Base-by-base conservation (phyloP, 2,113 vertebrate species). In the Calyptommatus sinebrachiatus region DNA sequence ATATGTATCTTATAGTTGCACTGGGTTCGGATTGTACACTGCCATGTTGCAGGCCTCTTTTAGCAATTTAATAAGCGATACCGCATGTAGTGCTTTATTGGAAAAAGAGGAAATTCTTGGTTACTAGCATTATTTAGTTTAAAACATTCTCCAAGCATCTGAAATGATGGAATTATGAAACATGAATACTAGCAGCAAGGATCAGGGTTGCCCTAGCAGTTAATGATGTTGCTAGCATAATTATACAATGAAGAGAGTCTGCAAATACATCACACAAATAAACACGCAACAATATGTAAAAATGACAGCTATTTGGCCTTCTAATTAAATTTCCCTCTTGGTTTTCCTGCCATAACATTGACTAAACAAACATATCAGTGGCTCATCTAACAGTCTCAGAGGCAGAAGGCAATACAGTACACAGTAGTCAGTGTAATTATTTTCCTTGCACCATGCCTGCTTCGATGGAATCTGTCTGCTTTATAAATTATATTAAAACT, bases 301-400 rank as follows among this genome's bases (percentile, higher is more conserved):
- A 65, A 83, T 83, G 83, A 80, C 46, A 75, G 63, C 45, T 50
- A 77, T 78, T 84, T 81, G n/a, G 11, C 29, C 71, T 80, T 45
- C 62, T 81, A 80, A 84, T 85, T 74, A 89, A 83, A 87, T 73
- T 5, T 86, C 69, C 29, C 21, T 82, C 86, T 46, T 86, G 83
- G n/a, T n/a, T 67, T 88, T 61, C 71, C 77, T 84, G 6, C 65
- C 61, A 69, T 62, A 86, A 84, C 67, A 57, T 79, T 81, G 65
- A 86, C 71, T 88, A 85, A 84, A 83, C 76, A 82, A 87, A 83
- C 21, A 28, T 29, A 35, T 72, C 29, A 29, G 69, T 71, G 82
- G 83, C 76, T 78, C 68, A 88, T 11, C 53, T 68, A 83, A 81
- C 61, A 62, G 35, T 35, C 79, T 69, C 31, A 79, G 77, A 35